These are phyloP conservation scores for Burhinus bistriatus DNA, from an alignment of 2,113 vertebrate species.

Conservation along the genomic window DNA sequence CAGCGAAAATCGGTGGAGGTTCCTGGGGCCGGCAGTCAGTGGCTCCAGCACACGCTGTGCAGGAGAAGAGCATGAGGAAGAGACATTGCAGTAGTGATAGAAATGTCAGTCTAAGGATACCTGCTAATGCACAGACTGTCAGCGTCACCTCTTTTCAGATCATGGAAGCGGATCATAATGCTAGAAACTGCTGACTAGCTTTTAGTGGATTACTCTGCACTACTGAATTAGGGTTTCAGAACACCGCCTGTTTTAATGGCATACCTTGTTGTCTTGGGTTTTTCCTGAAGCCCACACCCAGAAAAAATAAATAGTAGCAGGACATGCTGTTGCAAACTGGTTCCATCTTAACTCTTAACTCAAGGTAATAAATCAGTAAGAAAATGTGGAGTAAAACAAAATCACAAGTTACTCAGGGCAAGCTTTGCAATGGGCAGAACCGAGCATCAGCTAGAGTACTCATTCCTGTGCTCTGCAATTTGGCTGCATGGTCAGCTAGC, in stretches of 20 bases:
- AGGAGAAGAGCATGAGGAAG: not conserved
- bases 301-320: not conserved
- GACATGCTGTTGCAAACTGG: not conserved
- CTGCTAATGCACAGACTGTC: not conserved
- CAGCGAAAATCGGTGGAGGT: not conserved
- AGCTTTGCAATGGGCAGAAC: not conserved
- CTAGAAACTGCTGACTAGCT: not conserved
- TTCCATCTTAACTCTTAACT: not conserved
- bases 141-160: not conserved
- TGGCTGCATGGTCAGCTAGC: rapidly evolving
- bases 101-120: not conserved
- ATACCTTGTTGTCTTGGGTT: not conserved
- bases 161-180: not conserved
- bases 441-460: not conserved
- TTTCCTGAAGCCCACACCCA: not conserved
- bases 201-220: not conserved
- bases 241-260: rapidly evolving
- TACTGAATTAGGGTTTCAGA: not conserved
- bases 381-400: not conserved
- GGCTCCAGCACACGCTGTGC: not conserved
- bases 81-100: not conserved
- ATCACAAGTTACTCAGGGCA: not conserved
- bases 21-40: not conserved
- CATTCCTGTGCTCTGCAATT: not conserved
- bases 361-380: not conserved